Base-by-base conservation (phyloP, 1,140 invertebrate genomes). In the Rhizoglyphus robini region DNA sequence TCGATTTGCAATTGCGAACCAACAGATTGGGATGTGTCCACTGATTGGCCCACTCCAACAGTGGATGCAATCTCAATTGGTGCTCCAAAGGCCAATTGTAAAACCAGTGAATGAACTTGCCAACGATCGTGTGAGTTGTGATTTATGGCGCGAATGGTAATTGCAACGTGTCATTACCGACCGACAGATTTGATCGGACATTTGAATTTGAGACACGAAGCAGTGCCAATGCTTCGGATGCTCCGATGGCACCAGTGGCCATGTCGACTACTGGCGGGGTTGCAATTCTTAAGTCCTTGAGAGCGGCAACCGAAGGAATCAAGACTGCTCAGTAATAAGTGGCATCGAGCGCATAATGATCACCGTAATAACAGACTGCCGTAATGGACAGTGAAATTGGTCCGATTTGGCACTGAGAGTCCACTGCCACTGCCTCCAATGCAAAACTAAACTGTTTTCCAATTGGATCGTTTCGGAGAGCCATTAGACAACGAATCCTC, bases 321-420 rank as follows among this genome's bases (percentile, higher is more conserved):
- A 41, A 41, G 36, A 41, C 18, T 18, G 36, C 18, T 41, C 36
- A 41, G 36, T 41, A 41, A 54, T 54, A 54, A 54, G 51, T 54
- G 51, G 23, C 23, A 32, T 23, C 23, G 51, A 54, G 51, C 51
- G 51, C 51, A 54, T 54, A 54, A 54, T 54, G 51, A 54, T 54
- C 8, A 32, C 51, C 15, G 51, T 54, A 54, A 54, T 54, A 54
- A 54, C 51, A 54, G 51, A 54, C 51, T 54, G 51, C 51, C 51
- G 23, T 54, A 54, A 54, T 54, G 51, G 51, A 54, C 51, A 54
- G 23, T 54, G 51, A 54, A 54, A 54, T 54, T 54, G 51, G 51
- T 18, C 36, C 36, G 36, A 8, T 41, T 41, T 41, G 18, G 8
- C 8, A 41, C 36, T n/a, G n/a, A n/a, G n/a, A n/a, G n/a, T n/a